phyloP scores from a whole-genome alignment of 2,888 invertebrate genomes.

The Beris chalybata region DNA sequence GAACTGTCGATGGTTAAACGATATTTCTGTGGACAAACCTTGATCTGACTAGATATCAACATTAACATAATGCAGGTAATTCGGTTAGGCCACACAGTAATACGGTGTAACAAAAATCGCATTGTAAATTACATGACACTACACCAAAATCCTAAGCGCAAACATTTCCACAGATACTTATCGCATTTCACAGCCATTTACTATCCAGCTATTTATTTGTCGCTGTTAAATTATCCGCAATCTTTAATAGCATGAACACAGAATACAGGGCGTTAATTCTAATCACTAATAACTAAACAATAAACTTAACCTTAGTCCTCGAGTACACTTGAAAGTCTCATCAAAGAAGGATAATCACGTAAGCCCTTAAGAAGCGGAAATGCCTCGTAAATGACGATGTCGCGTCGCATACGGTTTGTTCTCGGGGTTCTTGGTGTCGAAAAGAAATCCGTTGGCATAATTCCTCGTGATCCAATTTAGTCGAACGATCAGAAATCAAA shows the following conservation, averaged over 20 bases:
- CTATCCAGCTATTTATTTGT: too few species aligned
- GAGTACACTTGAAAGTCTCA: slow-evolving; percentile 15
- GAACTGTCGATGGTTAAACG: too few species aligned
- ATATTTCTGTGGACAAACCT: too few species aligned
- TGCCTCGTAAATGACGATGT: slow-evolving; percentile 26
- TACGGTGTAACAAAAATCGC: too few species aligned
- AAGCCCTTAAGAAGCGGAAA: slow-evolving; percentile 34
- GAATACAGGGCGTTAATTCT: slow-evolving; percentile 9
- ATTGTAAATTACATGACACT: too few species aligned
- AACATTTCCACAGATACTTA: too few species aligned
- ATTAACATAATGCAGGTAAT: too few species aligned
- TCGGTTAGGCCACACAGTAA: too few species aligned
- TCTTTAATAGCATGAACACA: slow-evolving; percentile 15
- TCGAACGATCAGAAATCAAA: slow-evolving; percentile 18
- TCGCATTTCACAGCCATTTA: too few species aligned
- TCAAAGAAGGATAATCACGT: slow-evolving; percentile 36
- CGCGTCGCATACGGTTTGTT: background rate
- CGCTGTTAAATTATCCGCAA: slow-evolving; percentile 1
- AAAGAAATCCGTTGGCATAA: slow-evolving; percentile 18
- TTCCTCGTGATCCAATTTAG: slow-evolving; percentile 27
- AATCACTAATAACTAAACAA: slow-evolving; percentile 18
- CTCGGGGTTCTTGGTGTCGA: too few species aligned
- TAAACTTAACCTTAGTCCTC: slow-evolving; percentile 14
- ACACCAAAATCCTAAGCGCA: too few species aligned
- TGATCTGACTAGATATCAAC: too few species aligned